Percentiles rank a stretch among this genome's conserved stretches.
Conservation (phyloP, 1,140 invertebrate species). For the Euwallacea similis region DNA sequence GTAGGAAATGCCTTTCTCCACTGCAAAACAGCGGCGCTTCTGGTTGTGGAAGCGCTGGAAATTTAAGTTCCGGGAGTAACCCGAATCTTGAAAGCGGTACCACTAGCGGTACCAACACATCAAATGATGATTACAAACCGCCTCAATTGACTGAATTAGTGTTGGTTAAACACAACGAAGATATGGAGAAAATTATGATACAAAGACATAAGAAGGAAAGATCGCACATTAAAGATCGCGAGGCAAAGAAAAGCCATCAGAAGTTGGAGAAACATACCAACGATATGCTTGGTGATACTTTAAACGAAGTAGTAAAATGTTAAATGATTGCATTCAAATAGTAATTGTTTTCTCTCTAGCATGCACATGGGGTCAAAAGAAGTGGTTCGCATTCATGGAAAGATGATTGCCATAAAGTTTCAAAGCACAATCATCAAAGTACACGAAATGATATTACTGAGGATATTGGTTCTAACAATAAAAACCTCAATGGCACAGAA, state of each 20-base stretch:
- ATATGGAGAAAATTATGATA: conserved; percentile 77
- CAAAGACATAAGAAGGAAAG: conserved; percentile 68
- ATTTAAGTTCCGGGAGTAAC: conserved; percentile 59
- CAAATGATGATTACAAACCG: conserved; percentile 55
- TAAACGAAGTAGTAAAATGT: conserved; percentile 38
- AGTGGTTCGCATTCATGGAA: conserved; percentile 62
- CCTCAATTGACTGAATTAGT: conserved; percentile 67
- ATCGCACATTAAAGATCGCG: conserved; percentile 57
- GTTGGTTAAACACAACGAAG: conserved; percentile 69
- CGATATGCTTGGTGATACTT: conserved; percentile 25
- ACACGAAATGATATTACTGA: conserved; percentile 17
- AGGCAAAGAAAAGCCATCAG: conserved; percentile 51
- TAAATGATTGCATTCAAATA: conserved; percentile 1
- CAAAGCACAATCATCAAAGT: conserved; percentile 56
- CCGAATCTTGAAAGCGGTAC: conserved; percentile 57
- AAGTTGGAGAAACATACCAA: conserved; percentile 45
- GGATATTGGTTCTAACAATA: conserved; percentile 23
- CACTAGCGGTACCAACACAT: conserved; percentile 54
- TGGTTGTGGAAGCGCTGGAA: conserved; percentile 62
- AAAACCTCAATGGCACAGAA: too few species aligned
- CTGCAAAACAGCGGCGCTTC: conserved; percentile 58
- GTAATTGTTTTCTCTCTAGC: conserved; percentile 22
- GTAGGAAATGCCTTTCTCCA: conserved; percentile 55
- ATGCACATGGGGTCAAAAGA: conserved; percentile 59
- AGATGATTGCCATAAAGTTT: conserved; percentile 58